A percentile compares a stretch with the other conserved stretches of the same genome.
These are phyloP conservation scores for Passer montanus DNA, from an alignment of 2,113 vertebrate species.

Conservation along the genomic window DNA sequence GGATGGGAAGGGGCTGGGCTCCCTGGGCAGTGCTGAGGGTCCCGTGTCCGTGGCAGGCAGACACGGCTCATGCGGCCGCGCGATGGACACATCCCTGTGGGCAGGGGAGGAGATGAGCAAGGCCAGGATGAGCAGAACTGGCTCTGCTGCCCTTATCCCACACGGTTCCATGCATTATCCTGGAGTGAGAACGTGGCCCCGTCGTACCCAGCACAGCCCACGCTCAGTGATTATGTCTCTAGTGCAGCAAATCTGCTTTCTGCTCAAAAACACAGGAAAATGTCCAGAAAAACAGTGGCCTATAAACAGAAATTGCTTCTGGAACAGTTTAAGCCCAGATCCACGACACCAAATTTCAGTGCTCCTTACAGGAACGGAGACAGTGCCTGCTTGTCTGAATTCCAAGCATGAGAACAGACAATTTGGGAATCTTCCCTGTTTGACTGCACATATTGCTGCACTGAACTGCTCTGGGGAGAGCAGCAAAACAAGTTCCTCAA, in stretches of 20 bases:
- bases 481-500: neutral
- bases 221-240: rapidly evolving
- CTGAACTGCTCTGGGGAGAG: neutral
- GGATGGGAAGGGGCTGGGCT: neutral
- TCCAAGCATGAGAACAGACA: neutral
- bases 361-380: rapidly evolving
- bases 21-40: neutral
- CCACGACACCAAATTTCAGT: neutral
- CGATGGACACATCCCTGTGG: neutral
- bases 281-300: neutral
- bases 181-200: rapidly evolving
- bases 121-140: rapidly evolving
- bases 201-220: rapidly evolving
- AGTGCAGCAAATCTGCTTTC: neutral
- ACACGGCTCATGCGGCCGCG: rapidly evolving
- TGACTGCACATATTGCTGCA: neutral
- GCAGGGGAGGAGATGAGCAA: neutral
- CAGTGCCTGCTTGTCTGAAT: neutral
- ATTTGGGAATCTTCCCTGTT: neutral
- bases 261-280: neutral
- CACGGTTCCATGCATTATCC: rapidly evolving
- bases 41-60: neutral
- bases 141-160: neutral
- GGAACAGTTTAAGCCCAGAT: neutral
- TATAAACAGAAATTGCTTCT: neutral